A percentile compares a stretch with the other conserved stretches of the same genome.
Evolutionary conservation across 23 tunicate genomes (phyloP).

Genomic region (Ciona savignyi): DNA sequence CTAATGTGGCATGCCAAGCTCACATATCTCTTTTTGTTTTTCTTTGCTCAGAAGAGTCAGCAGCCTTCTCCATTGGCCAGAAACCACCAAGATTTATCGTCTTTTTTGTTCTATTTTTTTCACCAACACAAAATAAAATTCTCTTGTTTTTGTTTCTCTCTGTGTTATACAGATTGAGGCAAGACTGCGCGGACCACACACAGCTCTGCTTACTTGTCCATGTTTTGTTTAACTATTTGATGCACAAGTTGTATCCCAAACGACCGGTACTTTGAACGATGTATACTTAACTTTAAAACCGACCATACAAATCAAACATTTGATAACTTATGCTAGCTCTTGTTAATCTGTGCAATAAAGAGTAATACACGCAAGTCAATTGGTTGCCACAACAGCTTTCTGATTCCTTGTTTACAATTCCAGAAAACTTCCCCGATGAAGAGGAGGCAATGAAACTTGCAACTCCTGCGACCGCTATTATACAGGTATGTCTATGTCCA

Average conservation of each 20-base stretch:
- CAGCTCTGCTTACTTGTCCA: background rate
- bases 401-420: background rate
- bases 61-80: background rate
- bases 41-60: too few species aligned
- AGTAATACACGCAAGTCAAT: too few species aligned
- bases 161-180: constrained; percentile 1
- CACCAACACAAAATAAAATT: background rate
- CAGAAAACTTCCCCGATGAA: background rate
- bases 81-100: background rate
- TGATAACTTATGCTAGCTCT: too few species aligned
- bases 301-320: too few species aligned
- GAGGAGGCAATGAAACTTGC: background rate
- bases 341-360: too few species aligned
- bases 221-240: background rate
- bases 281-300: background rate
- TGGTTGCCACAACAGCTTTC: too few species aligned
- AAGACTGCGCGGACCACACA: background rate
- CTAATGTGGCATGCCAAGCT: too few species aligned
- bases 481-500: background rate
- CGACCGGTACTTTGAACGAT: background rate
- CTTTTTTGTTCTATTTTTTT: background rate
- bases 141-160: background rate
- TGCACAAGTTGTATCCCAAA: background rate
- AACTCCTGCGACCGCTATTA: background rate
- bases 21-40: background rate